These are phyloP conservation scores for Octodonta nipae DNA, from an alignment of 2,888 invertebrate species.

Conservation along the genomic window DNA sequence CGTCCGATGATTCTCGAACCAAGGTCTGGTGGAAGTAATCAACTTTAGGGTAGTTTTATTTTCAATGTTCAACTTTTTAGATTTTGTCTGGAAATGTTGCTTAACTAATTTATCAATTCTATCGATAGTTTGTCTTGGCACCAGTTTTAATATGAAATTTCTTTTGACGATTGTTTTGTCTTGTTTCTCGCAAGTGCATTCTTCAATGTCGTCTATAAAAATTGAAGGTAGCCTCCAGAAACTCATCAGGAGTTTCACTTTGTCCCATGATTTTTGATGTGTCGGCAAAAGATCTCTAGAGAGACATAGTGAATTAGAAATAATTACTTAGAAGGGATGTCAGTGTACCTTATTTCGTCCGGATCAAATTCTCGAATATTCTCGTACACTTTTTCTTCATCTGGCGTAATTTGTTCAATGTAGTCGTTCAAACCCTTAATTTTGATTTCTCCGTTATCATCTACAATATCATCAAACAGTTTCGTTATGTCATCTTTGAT, in stretches of 20 bases:
- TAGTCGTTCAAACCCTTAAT: slow-evolving; percentile 33
- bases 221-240: slow-evolving; percentile 35
- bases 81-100: slow-evolving; percentile 23
- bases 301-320: slow-evolving; percentile 4
- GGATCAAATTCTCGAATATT: slow-evolving; percentile 29
- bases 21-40: slow-evolving; percentile 28
- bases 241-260: slow-evolving; percentile 34
- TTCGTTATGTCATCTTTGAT: slow-evolving; percentile 32
- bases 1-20: slow-evolving; percentile 32
- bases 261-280: slow-evolving; percentile 29
- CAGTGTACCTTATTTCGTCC: slow-evolving; percentile 27
- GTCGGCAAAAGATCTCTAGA: slow-evolving; percentile 26
- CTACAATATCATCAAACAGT: slow-evolving; percentile 26
- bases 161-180: slow-evolving; percentile 27
- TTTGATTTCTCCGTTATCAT: slow-evolving; percentile 27
- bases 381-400: slow-evolving; percentile 36
- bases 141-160: slow-evolving; percentile 31
- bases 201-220: slow-evolving; percentile 25
- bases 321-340: neutral
- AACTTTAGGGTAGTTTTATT: slow-evolving; percentile 27
- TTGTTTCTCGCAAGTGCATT: slow-evolving; percentile 30
- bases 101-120: slow-evolving; percentile 13
- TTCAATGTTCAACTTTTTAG: slow-evolving; percentile 25
- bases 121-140: slow-evolving; percentile 31
- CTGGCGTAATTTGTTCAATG: slow-evolving; percentile 35